Conservation (phyloP, 2,113 vertebrate species). For the Ibidorhyncha struthersii region DNA sequence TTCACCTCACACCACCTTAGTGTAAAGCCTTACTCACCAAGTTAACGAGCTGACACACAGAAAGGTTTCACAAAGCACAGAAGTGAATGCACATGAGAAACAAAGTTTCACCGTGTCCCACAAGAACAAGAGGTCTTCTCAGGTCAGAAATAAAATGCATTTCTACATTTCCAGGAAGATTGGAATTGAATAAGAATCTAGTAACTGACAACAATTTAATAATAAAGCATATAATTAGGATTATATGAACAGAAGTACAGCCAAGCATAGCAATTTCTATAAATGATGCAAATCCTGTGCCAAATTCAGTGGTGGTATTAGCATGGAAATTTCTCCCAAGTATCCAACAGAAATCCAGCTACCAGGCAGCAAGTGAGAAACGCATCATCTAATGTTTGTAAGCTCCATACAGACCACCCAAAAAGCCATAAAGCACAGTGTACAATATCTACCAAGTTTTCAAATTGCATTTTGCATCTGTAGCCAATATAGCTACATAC, state of each 20-base stretch:
- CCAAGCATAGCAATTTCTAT: conserved; percentile 15
- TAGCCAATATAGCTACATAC: background rate
- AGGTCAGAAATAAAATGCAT: background rate
- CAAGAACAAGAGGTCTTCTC: background rate
- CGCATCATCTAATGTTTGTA: background rate
- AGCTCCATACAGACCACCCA: conserved; percentile 39
- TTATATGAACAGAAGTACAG: conserved; percentile 40
- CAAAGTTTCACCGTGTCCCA: background rate
- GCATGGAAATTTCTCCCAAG: conserved; percentile 2
- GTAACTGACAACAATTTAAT: conserved; percentile 26
- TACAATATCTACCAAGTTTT: background rate
- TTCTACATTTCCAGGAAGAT: conserved; percentile 5
- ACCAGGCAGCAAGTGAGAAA: conserved; percentile 22
- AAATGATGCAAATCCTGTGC: conserved; percentile 32
- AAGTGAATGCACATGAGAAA: background rate
- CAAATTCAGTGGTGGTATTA: conserved; percentile 27
- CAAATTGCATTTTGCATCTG: background rate
- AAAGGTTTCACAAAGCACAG: background rate
- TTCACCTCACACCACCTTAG: background rate
- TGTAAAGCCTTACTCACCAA: background rate
- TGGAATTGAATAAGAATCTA: background rate
- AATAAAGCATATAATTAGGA: conserved; percentile 40
- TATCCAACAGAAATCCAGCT: conserved; percentile 10
- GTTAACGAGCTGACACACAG: background rate
- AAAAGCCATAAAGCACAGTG: background rate